Evolutionary conservation across 2,888 invertebrate species (phyloP).

Genomic region (Patella depressa): DNA sequence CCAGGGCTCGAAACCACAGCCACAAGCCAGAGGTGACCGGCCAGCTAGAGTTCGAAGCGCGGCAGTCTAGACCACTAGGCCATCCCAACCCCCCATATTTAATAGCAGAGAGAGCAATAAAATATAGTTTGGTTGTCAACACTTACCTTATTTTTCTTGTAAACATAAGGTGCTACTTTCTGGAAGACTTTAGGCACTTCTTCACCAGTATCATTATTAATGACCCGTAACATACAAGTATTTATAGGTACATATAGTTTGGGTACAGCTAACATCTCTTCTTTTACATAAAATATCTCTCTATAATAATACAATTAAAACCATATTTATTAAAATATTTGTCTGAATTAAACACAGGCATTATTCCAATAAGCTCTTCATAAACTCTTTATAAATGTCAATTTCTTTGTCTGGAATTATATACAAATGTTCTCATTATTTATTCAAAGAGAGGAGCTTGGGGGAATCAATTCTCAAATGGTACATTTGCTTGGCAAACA

Average conservation of each 20-base stretch:
- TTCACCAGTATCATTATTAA: slow-evolving; percentile 70
- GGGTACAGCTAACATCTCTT: slow-evolving; percentile 69
- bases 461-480: too few relatives aligned
- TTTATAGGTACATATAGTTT: slow-evolving; percentile 65
- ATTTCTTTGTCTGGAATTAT: not conserved
- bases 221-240: slow-evolving; percentile 69
- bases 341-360: not conserved
- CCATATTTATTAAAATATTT: too few relatives aligned
- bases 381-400: not conserved
- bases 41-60: too few relatives aligned
- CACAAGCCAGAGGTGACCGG: too few relatives aligned
- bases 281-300: slow-evolving; percentile 67
- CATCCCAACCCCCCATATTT: too few relatives aligned
- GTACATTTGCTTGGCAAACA: too few relatives aligned
- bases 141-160: slow-evolving; percentile 69
- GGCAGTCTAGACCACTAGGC: too few relatives aligned
- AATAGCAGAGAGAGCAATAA: too few relatives aligned
- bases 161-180: slow-evolving; percentile 70
- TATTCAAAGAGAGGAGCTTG: too few relatives aligned
- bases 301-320: slow-evolving; percentile 41
- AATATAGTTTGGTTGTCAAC: not conserved
- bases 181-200: slow-evolving; percentile 70
- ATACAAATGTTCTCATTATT: too few relatives aligned
- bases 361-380: not conserved
- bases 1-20: too few relatives aligned